phyloP scores from a whole-genome alignment of 2,888 invertebrate species.

The Leuctra nigra region DNA sequence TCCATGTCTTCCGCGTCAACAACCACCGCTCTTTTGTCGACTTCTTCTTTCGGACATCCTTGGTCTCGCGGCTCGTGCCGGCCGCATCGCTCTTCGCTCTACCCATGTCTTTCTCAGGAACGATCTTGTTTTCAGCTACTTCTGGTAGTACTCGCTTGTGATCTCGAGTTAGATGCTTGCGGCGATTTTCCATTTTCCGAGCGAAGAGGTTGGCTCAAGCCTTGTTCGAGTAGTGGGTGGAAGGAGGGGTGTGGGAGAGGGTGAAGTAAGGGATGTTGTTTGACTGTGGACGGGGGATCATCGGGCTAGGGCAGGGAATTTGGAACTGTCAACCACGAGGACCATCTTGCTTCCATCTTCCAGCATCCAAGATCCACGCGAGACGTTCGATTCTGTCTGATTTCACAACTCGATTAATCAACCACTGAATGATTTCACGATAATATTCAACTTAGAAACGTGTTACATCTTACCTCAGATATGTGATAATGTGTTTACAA shows the following conservation, averaged over 20 bases:
- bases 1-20: constrained; percentile 82
- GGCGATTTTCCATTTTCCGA: constrained; percentile 1
- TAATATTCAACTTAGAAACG: no score
- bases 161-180: constrained; percentile 1
- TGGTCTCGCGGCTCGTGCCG: constrained; percentile 41
- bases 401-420: no score
- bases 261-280: not conserved
- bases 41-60: constrained; percentile 42
- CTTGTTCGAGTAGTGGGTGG: not conserved
- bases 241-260: not conserved
- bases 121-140: not conserved
- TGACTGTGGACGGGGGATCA: not conserved
- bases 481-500: no score
- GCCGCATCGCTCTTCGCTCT: constrained; percentile 40
- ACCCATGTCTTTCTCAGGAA: constrained; percentile 41
- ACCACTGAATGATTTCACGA: no score
- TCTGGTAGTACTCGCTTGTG: not conserved
- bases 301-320: not conserved
- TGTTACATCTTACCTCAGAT: no score
- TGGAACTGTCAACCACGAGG: no score
- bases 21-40: constrained; percentile 74
- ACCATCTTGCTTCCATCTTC: no score
- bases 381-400: no score
- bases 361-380: no score
- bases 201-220: not conserved